phyloP scores from a whole-genome alignment of 2,888 invertebrate species.

The Drosophila kambysellisi region DNA sequence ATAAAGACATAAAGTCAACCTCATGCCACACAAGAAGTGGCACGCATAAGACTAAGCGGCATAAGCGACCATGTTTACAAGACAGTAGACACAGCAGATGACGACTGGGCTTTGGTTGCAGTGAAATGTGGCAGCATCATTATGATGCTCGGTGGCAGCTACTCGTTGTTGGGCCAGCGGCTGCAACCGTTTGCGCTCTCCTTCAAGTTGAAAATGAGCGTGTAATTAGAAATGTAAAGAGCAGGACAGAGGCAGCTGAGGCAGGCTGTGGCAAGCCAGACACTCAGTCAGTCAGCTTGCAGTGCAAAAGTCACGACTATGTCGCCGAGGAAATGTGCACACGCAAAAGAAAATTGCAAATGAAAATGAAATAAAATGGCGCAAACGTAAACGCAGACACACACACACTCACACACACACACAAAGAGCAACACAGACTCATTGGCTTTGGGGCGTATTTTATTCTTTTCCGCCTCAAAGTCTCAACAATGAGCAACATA shows the following conservation, averaged over 20 bases:
- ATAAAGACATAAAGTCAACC: constrained; percentile 52
- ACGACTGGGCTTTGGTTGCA: constrained; percentile 14
- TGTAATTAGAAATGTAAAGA: constrained; percentile 75
- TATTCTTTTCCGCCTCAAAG: constrained; percentile 60
- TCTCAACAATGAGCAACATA: constrained; percentile 65
- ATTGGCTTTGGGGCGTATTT: constrained; percentile 60
- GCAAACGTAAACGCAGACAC: constrained; percentile 58
- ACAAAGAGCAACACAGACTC: constrained; percentile 29
- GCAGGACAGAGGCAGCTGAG: constrained; percentile 13
- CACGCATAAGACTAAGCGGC: constrained; percentile 52
- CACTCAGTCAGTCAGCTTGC: constrained; percentile 27
- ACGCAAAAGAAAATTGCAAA: constrained; percentile 71
- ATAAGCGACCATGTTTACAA: constrained; percentile 56
- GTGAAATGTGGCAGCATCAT: constrained; percentile 23
- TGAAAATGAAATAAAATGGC: constrained; percentile 75
- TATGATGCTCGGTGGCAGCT: constrained; percentile 23
- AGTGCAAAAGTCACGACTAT: constrained; percentile 65
- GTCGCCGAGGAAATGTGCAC: constrained; percentile 68
- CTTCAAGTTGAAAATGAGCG: constrained; percentile 70
- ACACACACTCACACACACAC: constrained; percentile 12
- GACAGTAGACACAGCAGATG: constrained; percentile 20
- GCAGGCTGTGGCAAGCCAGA: constrained; percentile 11
- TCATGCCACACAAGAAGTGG: not conserved
- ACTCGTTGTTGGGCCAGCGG: constrained; percentile 22
- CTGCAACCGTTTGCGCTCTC: constrained; percentile 50